These are phyloP conservation scores for Micromys minutus DNA, from an alignment of 2,113 vertebrate species.

Conservation along the genomic window DNA sequence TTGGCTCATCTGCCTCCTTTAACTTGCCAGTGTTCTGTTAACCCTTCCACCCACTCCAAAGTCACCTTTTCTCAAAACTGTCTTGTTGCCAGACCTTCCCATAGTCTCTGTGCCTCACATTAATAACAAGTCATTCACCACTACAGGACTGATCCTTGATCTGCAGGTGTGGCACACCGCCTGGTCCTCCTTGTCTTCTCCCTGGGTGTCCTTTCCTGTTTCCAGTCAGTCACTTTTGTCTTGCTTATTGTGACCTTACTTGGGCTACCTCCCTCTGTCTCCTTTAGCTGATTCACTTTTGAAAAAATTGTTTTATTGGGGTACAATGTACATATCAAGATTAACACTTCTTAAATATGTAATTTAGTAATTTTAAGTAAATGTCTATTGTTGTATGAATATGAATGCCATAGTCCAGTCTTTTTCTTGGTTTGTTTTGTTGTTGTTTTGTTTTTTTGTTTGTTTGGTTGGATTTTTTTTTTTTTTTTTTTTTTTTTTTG, in stretches of 20 bases:
- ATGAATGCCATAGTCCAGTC: not conserved
- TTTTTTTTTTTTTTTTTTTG: not conserved
- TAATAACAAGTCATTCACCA: not conserved
- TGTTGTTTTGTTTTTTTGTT: not conserved
- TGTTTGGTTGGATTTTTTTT: not conserved
- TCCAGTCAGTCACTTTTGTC: not conserved
- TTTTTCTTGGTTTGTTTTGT: not conserved
- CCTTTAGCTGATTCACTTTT: constrained; percentile 38
- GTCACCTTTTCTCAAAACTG: not conserved
- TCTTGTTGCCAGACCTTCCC: not conserved
- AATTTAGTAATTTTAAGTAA: constrained; percentile 8
- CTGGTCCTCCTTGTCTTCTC: not conserved
- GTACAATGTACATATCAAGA: not conserved
- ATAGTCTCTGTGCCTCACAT: not conserved
- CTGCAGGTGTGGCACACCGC: not conserved
- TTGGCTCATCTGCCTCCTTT: not conserved
- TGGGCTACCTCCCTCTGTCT: not conserved
- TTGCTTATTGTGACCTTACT: not conserved
- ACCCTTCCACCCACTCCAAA: not conserved
- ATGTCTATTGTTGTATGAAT: not conserved
- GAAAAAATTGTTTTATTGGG: not conserved
- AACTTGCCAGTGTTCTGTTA: not conserved
- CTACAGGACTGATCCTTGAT: not conserved
- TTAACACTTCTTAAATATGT: not conserved
- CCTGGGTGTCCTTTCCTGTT: not conserved